Conservation (phyloP, 2,113 vertebrate species). For the Puffinus mauretanicus region DNA sequence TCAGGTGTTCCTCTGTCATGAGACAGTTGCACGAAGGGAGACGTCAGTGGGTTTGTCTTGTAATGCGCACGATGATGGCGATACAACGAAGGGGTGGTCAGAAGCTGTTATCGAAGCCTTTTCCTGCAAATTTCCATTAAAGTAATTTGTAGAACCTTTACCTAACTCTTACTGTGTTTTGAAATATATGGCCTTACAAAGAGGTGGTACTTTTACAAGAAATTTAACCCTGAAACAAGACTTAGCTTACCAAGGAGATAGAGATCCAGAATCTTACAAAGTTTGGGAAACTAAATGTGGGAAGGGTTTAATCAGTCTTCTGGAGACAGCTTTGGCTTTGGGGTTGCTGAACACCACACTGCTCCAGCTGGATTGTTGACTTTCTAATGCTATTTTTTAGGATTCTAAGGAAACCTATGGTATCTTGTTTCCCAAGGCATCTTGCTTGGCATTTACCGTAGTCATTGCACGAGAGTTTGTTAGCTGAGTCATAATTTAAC, state of each 20-base stretch:
- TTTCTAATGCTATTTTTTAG: background rate
- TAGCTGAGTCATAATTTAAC: background rate
- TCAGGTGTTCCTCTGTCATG: background rate
- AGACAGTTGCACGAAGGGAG: background rate
- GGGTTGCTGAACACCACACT: background rate
- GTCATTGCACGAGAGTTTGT: background rate
- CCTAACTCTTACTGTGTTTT: background rate
- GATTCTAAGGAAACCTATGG: background rate
- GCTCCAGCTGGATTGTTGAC: background rate
- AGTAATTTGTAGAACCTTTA: background rate
- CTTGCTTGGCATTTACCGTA: background rate
- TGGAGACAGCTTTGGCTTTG: background rate
- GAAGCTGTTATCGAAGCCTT: background rate
- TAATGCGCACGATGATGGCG: background rate
- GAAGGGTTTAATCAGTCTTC: background rate
- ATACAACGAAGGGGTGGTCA: background rate
- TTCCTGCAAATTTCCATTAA: background rate
- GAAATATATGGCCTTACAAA: background rate
- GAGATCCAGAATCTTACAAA: background rate
- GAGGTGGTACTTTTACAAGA: background rate
- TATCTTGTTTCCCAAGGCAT: background rate
- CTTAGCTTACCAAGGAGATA: background rate
- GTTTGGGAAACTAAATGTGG: background rate
- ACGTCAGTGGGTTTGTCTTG: background rate
- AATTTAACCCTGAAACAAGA: background rate